Base-by-base conservation (phyloP, 2,888 invertebrate species). In the Microctonus aethiopoides region DNA sequence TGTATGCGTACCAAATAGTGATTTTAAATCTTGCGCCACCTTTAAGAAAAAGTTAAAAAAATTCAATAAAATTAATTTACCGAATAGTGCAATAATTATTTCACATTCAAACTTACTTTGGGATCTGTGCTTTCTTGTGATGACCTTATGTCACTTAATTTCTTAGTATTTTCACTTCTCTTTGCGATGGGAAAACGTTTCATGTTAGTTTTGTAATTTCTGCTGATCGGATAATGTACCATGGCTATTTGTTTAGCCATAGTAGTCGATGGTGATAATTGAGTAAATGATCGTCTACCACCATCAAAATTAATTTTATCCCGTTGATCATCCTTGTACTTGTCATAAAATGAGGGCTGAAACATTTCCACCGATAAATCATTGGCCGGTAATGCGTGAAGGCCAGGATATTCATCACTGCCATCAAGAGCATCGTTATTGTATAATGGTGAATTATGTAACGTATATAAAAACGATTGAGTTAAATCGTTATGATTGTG, bases 101-200 rank as follows among this genome's bases (percentile, higher is more conserved):
- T 39, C 51, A 26, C n/a, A 34, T 9, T 16, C 1, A 2, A 36
- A 36, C 52, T 62, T 78, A 85, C 85, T 80, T 85, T 83, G 1
- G 85, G 84, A 77, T 86, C 85, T 13, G 82, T 85, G 11, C 69
- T 66, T 59, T 36, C 72, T 63, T 24, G 46, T n/a, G n/a, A n/a
- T 20, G n/a, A 74, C 71, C 70, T 82, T 78, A 32, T 9, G n/a
- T 16, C 20, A 20, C 9, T 46, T 10, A 32, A 62, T 78, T 75
- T 20, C 81, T 81, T 22, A 69, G 74, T 51, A 75, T 83, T 84
- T 1, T 84, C 79, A 57, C 86, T 86, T 54, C 86, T 80, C 67
- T 86, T 86, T 3, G 83, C 73, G 3, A 86, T 75, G 0, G 84
- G 82, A 68, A 81, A 86, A 5, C 83, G 79, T 61, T 85, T 86